phyloP scores from a whole-genome alignment of 2,113 vertebrate species.

The Rhinichthys klamathensis region DNA sequence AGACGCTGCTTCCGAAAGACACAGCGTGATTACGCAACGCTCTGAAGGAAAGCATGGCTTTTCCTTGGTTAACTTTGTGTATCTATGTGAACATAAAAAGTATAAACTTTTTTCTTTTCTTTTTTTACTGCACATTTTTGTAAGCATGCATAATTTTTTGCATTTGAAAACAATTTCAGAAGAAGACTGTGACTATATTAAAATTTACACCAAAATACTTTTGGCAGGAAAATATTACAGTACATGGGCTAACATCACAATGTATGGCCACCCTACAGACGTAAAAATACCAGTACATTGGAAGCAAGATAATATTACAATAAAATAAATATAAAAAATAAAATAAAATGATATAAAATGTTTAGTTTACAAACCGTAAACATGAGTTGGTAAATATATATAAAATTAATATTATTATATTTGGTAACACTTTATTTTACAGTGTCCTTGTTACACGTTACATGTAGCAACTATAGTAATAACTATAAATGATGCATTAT shows the following conservation, averaged over 20 bases:
- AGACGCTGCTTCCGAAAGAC: constrained; percentile 56
- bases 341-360: neutral
- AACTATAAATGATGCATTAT: too few relatives aligned
- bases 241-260: neutral
- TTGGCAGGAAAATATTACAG: neutral
- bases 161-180: neutral
- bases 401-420: neutral
- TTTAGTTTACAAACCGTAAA: neutral
- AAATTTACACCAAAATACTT: neutral
- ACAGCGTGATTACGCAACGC: constrained; percentile 48
- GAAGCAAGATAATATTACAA: neutral
- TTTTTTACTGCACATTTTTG: neutral
- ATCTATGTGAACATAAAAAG: neutral
- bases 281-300: neutral
- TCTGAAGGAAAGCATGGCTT: neutral
- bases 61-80: neutral
- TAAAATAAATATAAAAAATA: neutral
- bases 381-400: neutral
- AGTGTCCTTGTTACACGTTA: too few relatives aligned
- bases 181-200: neutral
- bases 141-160: neutral
- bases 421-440: too few relatives aligned
- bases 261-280: neutral
- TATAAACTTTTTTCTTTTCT: too few relatives aligned
- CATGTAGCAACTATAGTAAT: too few relatives aligned